Evolutionary conservation across 2,113 vertebrate genomes (phyloP).

Genomic region (Microtus ochrogaster): DNA sequence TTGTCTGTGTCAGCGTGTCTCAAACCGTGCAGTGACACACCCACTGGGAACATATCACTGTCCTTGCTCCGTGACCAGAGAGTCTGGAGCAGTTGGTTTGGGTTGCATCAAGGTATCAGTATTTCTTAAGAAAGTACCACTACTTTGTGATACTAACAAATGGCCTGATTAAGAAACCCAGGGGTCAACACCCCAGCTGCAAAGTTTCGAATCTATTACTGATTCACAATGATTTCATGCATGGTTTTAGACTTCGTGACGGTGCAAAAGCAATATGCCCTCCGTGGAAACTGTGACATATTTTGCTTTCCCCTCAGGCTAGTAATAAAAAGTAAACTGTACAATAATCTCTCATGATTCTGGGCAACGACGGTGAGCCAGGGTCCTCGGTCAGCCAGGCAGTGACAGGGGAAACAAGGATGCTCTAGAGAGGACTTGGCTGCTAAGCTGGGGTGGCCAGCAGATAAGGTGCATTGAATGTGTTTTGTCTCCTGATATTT

Average conservation of each 20-base stretch:
- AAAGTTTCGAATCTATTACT: background rate
- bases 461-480: background rate
- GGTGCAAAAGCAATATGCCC: background rate
- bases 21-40: background rate
- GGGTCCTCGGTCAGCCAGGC: background rate
- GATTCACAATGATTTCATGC: background rate
- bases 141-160: background rate
- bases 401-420: background rate
- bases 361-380: too few relatives aligned
- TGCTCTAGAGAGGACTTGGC: accelerated
- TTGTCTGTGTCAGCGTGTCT: background rate
- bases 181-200: background rate
- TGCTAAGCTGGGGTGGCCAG: background rate
- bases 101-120: background rate
- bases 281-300: background rate
- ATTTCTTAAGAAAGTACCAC: background rate
- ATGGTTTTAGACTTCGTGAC: background rate
- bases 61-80: background rate
- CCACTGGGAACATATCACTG: background rate
- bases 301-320: background rate
- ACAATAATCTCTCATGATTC: background rate
- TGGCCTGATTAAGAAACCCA: background rate
- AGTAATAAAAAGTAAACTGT: background rate
- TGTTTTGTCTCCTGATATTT: background rate
- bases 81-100: background rate